These are phyloP conservation scores for Eptesicus fuscus DNA, from an alignment of 2,113 vertebrate species.

Conservation along the genomic window DNA sequence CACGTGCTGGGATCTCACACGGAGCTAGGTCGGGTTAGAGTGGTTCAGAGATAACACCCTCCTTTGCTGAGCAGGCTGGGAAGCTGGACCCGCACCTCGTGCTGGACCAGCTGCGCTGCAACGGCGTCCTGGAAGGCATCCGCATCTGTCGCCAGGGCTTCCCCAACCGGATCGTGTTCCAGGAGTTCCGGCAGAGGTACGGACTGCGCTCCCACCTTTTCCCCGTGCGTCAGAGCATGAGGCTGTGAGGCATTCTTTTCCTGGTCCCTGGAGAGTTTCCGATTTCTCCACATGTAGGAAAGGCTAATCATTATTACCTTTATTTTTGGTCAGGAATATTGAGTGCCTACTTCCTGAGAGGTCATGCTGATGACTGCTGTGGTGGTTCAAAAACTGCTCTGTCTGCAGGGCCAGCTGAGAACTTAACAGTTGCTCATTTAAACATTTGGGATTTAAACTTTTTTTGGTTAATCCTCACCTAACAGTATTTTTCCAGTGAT, in stretches of 20 bases:
- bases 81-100: conserved; percentile 97
- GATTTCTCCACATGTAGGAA: neutral
- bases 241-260: rapidly evolving
- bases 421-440: neutral
- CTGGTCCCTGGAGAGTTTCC: neutral
- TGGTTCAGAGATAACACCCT: neutral
- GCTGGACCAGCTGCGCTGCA: conserved; percentile 96
- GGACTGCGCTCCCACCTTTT: neutral
- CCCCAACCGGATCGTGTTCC: conserved; percentile 98
- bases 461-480: no score
- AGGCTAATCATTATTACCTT: neutral
- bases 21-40: rapidly evolving
- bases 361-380: rapidly evolving
- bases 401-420: neutral
- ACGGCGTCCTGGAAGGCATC: conserved; percentile 96
- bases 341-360: neutral
- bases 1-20: rapidly evolving
- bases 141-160: conserved; percentile 98
- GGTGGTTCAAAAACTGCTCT: neutral
- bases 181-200: conserved; percentile 99
- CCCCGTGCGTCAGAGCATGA: neutral
- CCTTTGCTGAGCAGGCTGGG: conserved; percentile 85
- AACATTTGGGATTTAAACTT: neutral
- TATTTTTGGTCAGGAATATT: neutral
- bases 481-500: no score